Percentiles rank a stretch among this genome's conserved stretches.
Conservation (phyloP, 2,888 invertebrate species). For the Meganola albula region DNA sequence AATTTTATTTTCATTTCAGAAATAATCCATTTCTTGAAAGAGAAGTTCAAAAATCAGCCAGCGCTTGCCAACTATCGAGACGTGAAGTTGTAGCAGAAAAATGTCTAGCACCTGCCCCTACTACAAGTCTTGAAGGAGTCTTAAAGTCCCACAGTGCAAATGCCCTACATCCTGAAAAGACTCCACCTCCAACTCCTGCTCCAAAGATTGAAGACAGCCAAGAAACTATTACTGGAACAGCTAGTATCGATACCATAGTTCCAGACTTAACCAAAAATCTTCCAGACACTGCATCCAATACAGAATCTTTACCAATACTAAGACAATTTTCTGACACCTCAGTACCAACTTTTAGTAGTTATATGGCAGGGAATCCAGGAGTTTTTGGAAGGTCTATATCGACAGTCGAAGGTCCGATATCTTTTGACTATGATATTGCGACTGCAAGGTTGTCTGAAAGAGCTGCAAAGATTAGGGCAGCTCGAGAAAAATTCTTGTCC, state of each 20-base stretch:
- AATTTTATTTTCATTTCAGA: slow-evolving; percentile 33
- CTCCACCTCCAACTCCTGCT: slow-evolving; percentile 21
- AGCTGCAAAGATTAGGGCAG: slow-evolving; percentile 81
- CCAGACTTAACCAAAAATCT: slow-evolving; percentile 40
- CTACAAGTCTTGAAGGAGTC: slow-evolving; percentile 49
- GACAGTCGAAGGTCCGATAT: slow-evolving; percentile 37
- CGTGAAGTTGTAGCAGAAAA: slow-evolving; percentile 54
- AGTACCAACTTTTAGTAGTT: slow-evolving; percentile 49
- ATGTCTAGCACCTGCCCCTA: slow-evolving; percentile 40
- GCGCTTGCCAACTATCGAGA: slow-evolving; percentile 72
- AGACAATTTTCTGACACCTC: slow-evolving; percentile 54
- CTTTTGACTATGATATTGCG: slow-evolving; percentile 36
- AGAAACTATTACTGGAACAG: slow-evolving; percentile 49
- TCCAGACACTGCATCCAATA: slow-evolving; percentile 28
- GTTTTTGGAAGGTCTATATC: slow-evolving; percentile 55
- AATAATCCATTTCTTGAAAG: slow-evolving; percentile 74
- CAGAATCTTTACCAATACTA: slow-evolving; percentile 37
- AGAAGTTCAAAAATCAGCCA: slow-evolving; percentile 82
- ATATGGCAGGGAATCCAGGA: slow-evolving; percentile 44
- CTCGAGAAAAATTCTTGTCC: slow-evolving; percentile 84
- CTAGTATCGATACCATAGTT: slow-evolving; percentile 61
- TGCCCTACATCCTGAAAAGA: slow-evolving; percentile 55
- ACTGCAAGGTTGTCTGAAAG: slow-evolving; percentile 61
- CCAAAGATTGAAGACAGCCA: slow-evolving; percentile 46
- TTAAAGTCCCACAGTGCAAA: slow-evolving; percentile 68